phyloP scores from a whole-genome alignment of 2,888 invertebrate species.

The Latrodectus elegans region DNA sequence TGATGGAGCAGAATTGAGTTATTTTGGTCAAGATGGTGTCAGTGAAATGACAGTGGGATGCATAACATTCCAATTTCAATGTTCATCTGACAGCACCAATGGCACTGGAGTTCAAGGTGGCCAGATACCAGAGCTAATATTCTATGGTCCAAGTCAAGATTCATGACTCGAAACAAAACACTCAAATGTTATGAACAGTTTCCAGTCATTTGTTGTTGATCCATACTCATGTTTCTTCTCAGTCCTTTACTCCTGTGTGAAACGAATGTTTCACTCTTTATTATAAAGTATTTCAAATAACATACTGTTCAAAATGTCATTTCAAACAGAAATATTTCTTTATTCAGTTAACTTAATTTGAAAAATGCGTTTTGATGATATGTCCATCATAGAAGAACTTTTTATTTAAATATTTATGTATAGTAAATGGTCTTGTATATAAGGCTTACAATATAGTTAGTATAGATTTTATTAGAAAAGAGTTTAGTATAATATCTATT shows the following conservation, averaged over 20 bases:
- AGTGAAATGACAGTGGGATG: conserved; percentile 94
- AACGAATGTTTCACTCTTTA: conserved; percentile 25
- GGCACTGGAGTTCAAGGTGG: conserved; percentile 98
- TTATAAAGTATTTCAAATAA: conserved; percentile 20
- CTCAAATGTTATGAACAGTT: conserved; percentile 25
- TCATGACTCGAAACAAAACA: conserved; percentile 59
- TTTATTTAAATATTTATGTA: too few species aligned
- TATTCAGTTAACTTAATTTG: background rate
- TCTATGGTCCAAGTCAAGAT: conserved; percentile 87
- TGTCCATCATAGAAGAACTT: background rate
- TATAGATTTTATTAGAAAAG: too few species aligned
- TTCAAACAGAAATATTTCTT: background rate
- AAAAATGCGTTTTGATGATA: background rate
- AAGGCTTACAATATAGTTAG: too few species aligned
- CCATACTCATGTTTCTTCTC: conserved; percentile 68
- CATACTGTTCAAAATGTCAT: background rate
- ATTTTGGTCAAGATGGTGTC: conserved; percentile 97
- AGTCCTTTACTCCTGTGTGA: conserved; percentile 49
- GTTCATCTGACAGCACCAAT: conserved; percentile 97
- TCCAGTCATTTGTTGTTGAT: conserved; percentile 46
- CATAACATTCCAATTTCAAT: conserved; percentile 97
- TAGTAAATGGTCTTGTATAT: too few species aligned
- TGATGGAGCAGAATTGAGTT: conserved; percentile 94
- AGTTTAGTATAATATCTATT: too few species aligned
- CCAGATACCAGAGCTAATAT: conserved; percentile 96